Base-by-base conservation (phyloP, 1,140 invertebrate species). In the Drosophila fuyamai region DNA sequence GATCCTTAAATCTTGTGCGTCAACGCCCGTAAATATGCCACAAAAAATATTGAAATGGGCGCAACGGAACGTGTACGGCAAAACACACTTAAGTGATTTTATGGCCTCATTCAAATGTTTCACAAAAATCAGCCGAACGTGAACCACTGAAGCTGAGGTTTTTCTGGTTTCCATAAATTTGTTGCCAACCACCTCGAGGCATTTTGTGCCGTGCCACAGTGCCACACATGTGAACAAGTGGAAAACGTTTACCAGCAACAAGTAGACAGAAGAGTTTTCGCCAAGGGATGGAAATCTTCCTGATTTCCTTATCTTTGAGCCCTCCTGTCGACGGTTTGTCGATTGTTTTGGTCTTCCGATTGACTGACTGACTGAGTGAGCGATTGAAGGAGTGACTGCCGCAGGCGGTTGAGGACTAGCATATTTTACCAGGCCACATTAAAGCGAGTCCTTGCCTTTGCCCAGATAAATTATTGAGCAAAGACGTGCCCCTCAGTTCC, bases 81-180 rank as follows among this genome's bases (percentile, higher is more conserved):
- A 76, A 84, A 77, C 38, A 84, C 79, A 88, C 79, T 72, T 88
- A 86, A 88, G 79, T 82, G 79, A 86, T 86, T 86, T 86, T 79
- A 86, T 86, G 83, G 70, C 62, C 51, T 66, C 71, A 76, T 86
- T 86, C 75, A 88, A 86, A 86, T 86, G 83, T 68, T 60, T 86
- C 79, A 63, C 59, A 82, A 86, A 86, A 32, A 88, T 82, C 79
- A 79, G 71, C 70, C 75, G 60, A 76, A 60, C 73, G 51, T 63
- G 48, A 65, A 84, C 47, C 44, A 14, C 58, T 47, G 41, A 32
- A 40, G 40, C 43, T 57, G 53, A 29, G 44, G n/a, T 23, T 41
- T 27, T 36, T 41, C 23, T 38, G n/a, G 40, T 2, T 35, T 56
- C 61, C 63, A 88, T 83, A 79, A 76, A 88, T 83, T 81, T 66